Evolutionary conservation across 1,140 invertebrate genomes (phyloP).

Genomic region (Nasonia longicornis): DNA sequence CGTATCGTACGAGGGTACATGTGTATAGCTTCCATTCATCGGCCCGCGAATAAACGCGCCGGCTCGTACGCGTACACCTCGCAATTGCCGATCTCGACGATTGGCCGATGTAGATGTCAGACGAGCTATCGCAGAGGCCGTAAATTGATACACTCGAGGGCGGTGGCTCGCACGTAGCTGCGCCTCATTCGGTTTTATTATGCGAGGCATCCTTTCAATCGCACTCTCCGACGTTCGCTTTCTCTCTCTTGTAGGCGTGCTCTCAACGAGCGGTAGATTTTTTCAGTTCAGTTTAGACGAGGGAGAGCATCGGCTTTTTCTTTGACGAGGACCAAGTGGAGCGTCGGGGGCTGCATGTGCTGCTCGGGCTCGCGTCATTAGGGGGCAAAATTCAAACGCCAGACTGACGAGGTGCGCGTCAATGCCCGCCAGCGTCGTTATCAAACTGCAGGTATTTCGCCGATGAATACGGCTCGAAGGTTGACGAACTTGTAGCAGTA

Average conservation of each 20-base stretch:
- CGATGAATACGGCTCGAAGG: background rate
- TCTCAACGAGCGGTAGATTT: background rate
- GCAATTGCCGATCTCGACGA: background rate
- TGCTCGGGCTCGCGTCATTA: background rate
- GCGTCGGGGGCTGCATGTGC: background rate
- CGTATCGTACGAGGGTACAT: too few species aligned
- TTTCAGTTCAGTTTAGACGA: background rate
- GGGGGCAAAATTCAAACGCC: conserved; percentile 30
- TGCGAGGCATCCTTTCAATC: conserved; percentile 9
- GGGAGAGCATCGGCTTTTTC: background rate
- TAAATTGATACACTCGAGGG: conserved; percentile 37
- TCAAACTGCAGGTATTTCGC: conserved; percentile 47
- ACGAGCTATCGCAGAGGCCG: background rate
- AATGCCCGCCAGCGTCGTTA: conserved; percentile 47
- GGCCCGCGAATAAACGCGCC: conserved; percentile 16
- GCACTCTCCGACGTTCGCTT: background rate
- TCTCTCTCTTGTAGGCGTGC: background rate
- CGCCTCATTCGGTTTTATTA: conserved; percentile 3
- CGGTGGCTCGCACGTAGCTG: background rate
- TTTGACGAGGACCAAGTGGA: conserved; percentile 15
- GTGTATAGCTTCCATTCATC: background rate
- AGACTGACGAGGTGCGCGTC: conserved; percentile 4
- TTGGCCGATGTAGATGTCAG: conserved; percentile 25
- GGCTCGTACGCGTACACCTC: background rate
- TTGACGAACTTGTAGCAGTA: background rate